Evolutionary conservation across 2,888 invertebrate genomes (phyloP).

Genomic region (Xylota sylvarum): DNA sequence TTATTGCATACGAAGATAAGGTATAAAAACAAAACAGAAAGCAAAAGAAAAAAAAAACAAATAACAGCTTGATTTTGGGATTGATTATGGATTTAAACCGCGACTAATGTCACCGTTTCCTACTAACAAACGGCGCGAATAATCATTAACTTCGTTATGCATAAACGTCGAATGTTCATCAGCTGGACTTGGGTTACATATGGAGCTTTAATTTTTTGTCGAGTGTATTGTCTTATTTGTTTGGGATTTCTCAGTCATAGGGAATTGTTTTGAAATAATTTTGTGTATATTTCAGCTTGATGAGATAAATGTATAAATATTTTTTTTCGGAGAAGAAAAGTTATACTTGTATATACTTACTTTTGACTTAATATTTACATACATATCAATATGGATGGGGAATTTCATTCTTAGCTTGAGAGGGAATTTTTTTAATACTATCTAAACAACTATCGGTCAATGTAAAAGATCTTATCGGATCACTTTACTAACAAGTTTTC

Average conservation of each 20-base stretch:
- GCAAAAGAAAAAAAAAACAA: too few species aligned
- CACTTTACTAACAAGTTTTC: too few species aligned
- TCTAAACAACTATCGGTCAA: too few species aligned
- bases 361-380: too few species aligned
- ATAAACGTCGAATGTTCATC: neutral
- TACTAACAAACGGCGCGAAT: slow-evolving; percentile 52
- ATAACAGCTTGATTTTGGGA: slow-evolving; percentile 22
- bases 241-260: neutral
- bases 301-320: neutral
- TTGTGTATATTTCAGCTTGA: slow-evolving; percentile 10
- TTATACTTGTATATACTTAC: too few species aligned
- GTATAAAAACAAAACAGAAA: slow-evolving; percentile 86
- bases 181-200: slow-evolving; percentile 23
- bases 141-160: slow-evolving; percentile 14
- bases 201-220: slow-evolving; percentile 8
- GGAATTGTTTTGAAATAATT: neutral
- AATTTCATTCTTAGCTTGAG: too few species aligned
- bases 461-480: too few species aligned
- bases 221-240: slow-evolving; percentile 15
- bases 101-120: slow-evolving; percentile 60
- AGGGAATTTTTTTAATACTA: too few species aligned
- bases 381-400: too few species aligned
- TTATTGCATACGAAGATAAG: slow-evolving; percentile 96
- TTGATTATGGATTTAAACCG: slow-evolving; percentile 9
- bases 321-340: slow-evolving; percentile 5